phyloP scores from a whole-genome alignment of 2,113 vertebrate genomes.

The Psittacara wagleri region DNA sequence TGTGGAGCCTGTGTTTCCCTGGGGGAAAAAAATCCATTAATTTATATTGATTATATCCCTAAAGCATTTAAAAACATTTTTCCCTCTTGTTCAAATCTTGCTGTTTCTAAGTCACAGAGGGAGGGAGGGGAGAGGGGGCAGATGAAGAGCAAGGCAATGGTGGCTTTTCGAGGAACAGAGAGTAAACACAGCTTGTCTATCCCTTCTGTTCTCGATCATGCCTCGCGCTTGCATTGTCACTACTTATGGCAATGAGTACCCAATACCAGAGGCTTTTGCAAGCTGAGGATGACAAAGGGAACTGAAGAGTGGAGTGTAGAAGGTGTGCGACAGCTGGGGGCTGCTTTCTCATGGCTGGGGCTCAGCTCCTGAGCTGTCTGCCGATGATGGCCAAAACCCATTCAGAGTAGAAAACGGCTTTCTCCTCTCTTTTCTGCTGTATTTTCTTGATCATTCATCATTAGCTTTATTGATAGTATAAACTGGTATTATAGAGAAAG shows the following conservation, averaged over 20 bases:
- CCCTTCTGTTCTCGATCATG: background rate
- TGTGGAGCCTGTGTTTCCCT: background rate
- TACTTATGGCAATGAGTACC: background rate
- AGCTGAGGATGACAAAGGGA: background rate
- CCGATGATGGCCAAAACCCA: background rate
- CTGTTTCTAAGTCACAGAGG: background rate
- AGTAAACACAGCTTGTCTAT: background rate
- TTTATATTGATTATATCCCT: constrained; percentile 33
- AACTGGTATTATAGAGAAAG: background rate
- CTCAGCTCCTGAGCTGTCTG: background rate
- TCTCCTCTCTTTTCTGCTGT: background rate
- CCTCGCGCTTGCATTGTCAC: background rate
- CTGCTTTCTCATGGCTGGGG: background rate
- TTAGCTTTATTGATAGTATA: background rate
- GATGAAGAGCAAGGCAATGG: background rate
- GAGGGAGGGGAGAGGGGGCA: background rate
- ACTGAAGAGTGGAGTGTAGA: background rate
- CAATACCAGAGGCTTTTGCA: background rate
- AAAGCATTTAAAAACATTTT: background rate
- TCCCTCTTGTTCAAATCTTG: background rate
- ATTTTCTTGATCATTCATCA: background rate
- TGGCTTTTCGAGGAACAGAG: background rate
- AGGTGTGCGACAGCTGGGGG: background rate
- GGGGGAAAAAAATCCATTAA: background rate
- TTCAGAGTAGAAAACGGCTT: background rate